These are phyloP conservation scores for Garra rufa DNA, from an alignment of 2,113 vertebrate genomes.

Conservation along the genomic window DNA sequence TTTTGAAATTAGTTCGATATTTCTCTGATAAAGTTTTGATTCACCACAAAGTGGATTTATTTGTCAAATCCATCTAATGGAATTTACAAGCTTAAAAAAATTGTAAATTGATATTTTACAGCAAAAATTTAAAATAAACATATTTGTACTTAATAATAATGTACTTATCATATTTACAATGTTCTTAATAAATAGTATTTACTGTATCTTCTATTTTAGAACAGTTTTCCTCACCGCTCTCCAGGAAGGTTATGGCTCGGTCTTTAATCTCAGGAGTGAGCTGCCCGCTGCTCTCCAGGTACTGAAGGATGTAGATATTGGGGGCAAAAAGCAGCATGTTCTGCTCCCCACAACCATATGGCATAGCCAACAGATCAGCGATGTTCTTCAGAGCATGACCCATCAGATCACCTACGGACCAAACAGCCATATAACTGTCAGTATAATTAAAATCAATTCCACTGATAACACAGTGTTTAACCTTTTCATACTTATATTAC, in stretches of 20 bases:
- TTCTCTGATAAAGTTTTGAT: too few relatives aligned
- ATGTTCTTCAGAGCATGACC: conserved; percentile 77
- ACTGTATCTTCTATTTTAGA: conserved; percentile 47
- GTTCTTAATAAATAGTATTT: too few relatives aligned
- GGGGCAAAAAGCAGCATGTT: conserved; percentile 88
- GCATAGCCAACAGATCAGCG: conserved; percentile 78
- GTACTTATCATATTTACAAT: too few relatives aligned
- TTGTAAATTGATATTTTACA: too few relatives aligned
- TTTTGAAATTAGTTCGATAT: too few relatives aligned
- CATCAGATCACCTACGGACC: conserved; percentile 81
- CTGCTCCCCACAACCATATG: conserved; percentile 84
- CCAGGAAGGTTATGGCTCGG: conserved; percentile 36
- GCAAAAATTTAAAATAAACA: too few relatives aligned
- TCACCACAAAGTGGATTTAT: too few relatives aligned
- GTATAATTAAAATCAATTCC: conserved; percentile 64
- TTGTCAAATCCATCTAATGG: too few relatives aligned
- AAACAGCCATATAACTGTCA: background rate
- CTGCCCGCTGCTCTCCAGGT: conserved; percentile 74
- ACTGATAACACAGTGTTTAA: conserved; percentile 66
- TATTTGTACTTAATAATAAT: too few relatives aligned
- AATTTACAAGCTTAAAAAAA: too few relatives aligned
- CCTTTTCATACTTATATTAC: conserved; percentile 59
- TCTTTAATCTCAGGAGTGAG: conserved; percentile 43
- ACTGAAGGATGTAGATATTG: conserved; percentile 82
- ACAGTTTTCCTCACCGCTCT: conserved; percentile 64